A percentile compares a stretch with the other conserved stretches of the same genome.
Conservation (phyloP, 2,113 vertebrate genomes). For the Lethenteron camtschaticum region DNA sequence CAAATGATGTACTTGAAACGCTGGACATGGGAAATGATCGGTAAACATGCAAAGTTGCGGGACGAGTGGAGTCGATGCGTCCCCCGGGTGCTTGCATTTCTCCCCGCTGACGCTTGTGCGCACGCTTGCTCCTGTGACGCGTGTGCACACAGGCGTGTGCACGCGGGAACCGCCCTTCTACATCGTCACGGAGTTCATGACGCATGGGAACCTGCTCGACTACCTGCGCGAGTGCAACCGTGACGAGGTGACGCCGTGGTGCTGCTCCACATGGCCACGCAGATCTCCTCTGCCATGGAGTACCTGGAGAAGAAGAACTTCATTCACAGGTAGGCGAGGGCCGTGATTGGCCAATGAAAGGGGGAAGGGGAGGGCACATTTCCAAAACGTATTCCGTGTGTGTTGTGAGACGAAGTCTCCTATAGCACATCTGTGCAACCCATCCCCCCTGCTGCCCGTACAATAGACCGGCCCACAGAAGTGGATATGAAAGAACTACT, state of each 20-base stretch:
- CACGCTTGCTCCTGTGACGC: no score
- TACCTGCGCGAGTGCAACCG: constrained; percentile 81
- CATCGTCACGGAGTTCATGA: constrained; percentile 99
- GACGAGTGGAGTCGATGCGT: no score
- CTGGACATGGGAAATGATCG: background rate
- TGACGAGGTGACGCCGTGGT: constrained; percentile 91
- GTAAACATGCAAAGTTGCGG: background rate
- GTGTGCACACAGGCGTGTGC: constrained; percentile 47
- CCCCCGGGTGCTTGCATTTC: no score
- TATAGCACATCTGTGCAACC: no score
- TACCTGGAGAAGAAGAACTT: constrained; percentile 99
- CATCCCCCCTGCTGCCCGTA: no score
- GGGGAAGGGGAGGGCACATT: no score
- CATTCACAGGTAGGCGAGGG: constrained; percentile 53
- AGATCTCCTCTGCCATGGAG: constrained; percentile 98
- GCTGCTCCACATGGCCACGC: constrained; percentile 93
- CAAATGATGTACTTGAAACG: background rate
- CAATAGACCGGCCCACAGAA: no score
- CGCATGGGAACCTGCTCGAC: constrained; percentile 77
- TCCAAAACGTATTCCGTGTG: no score
- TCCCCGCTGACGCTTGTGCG: no score
- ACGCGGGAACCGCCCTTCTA: constrained; percentile 91
- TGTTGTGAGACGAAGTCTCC: no score
- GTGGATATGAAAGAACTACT: no score
- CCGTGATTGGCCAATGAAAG: no score